Evolutionary conservation across 2,797 vertebrate genomes (phyloP).

Genomic region (Chaenodraco wilsoni): DNA sequence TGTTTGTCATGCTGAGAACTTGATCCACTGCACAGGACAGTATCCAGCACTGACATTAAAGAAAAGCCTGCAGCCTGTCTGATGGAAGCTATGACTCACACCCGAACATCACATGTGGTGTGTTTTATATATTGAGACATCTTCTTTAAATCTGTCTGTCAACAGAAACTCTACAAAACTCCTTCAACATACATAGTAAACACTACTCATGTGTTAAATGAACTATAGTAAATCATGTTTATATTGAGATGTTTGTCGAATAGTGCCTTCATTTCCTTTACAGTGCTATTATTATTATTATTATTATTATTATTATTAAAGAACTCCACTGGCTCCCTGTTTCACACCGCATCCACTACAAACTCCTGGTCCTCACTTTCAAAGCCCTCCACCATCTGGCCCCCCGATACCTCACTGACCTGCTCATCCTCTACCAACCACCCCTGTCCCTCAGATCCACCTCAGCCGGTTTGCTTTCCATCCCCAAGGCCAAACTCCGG

Average conservation of each 20-base stretch:
- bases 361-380: no score
- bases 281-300: no score
- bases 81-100: slow-evolving; percentile 36
- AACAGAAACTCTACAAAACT: background rate
- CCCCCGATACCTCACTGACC: no score
- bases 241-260: background rate
- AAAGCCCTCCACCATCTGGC: no score
- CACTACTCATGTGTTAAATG: background rate
- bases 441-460: no score
- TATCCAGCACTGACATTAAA: background rate
- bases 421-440: no score
- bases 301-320: no score
- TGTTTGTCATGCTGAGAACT: slow-evolving; percentile 11
- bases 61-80: background rate
- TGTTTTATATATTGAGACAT: slow-evolving; percentile 21
- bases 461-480: no score
- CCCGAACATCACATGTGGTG: slow-evolving; percentile 16
- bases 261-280: background rate
- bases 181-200: background rate
- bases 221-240: background rate
- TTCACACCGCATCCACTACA: no score
- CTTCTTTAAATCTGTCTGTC: slow-evolving; percentile 11
- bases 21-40: background rate
- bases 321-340: no score
- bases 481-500: no score